Conservation (phyloP, 2,797 vertebrate species). For the Trachops cirrhosus region DNA sequence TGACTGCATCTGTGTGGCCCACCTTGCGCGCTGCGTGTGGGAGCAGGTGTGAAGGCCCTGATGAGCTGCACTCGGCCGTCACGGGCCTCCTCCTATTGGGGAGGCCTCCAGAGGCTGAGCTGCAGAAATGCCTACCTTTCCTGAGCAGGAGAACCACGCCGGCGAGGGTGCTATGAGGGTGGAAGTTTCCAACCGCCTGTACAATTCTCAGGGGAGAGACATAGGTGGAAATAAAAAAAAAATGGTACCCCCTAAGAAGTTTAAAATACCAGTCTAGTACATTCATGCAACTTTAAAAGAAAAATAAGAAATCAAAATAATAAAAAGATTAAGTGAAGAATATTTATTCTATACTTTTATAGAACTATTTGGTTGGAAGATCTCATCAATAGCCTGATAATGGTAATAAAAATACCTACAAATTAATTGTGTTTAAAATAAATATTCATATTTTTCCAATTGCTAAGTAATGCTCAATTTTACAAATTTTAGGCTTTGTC, state of each 20-base stretch:
- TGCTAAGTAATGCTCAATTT: background rate
- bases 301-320: background rate
- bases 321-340: background rate
- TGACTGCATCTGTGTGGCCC: background rate
- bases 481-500: background rate
- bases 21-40: fast-evolving
- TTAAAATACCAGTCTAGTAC: background rate
- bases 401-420: constrained; percentile 3
- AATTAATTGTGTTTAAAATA: constrained; percentile 28
- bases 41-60: too few relatives aligned
- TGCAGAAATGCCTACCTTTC: background rate
- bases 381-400: background rate
- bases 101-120: background rate
- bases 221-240: background rate
- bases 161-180: background rate
- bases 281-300: background rate
- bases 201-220: constrained; percentile 26
- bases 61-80: background rate
- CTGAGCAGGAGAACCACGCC: background rate
- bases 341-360: background rate
- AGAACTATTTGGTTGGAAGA: background rate
- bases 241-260: background rate
- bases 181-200: background rate
- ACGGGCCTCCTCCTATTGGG: background rate
- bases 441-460: background rate